Evolutionary conservation across 64 coral and sea anemone genomes (phyloP).

Genomic region (Exaiptasia diaphana): DNA sequence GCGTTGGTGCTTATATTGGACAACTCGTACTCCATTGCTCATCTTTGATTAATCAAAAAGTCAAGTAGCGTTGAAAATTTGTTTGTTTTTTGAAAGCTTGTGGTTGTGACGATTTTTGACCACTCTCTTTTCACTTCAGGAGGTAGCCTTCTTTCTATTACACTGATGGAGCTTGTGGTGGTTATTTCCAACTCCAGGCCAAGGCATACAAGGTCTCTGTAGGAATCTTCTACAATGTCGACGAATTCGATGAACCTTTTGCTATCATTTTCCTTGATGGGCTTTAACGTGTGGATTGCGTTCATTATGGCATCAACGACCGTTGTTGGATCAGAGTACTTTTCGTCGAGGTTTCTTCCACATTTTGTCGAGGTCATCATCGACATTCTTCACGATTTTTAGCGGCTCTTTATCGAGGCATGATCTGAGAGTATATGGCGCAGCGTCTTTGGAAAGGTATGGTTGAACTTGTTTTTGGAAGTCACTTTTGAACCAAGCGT

Average conservation of each 20-base stretch:
- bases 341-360: too few species aligned
- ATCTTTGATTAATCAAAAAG: not conserved
- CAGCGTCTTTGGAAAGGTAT: slow-evolving; percentile 16
- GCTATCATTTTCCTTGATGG: slow-evolving; percentile 18
- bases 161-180: not conserved
- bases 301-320: slow-evolving; percentile 13
- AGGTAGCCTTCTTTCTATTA: slow-evolving; percentile 15
- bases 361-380: too few species aligned
- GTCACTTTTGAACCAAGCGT: slow-evolving; percentile 44
- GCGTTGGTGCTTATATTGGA: not conserved
- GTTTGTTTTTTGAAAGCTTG: slow-evolving; percentile 1
- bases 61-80: slow-evolving; percentile 33
- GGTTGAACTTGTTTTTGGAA: slow-evolving; percentile 56
- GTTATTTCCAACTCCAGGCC: not conserved
- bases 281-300: not conserved
- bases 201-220: not conserved
- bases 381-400: too few species aligned
- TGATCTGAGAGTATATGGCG: slow-evolving; percentile 37
- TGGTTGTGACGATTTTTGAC: not conserved
- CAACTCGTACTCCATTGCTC: slow-evolving; percentile 25
- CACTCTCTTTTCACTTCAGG: slow-evolving; percentile 6
- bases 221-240: not conserved
- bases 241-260: slow-evolving; percentile 34
- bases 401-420: not conserved
- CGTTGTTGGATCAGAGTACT: slow-evolving; percentile 21